A percentile compares a stretch with the other conserved stretches of the same genome.
Evolutionary conservation across 2,888 invertebrate species (phyloP).

Genomic region (Amitus sp.): DNA sequence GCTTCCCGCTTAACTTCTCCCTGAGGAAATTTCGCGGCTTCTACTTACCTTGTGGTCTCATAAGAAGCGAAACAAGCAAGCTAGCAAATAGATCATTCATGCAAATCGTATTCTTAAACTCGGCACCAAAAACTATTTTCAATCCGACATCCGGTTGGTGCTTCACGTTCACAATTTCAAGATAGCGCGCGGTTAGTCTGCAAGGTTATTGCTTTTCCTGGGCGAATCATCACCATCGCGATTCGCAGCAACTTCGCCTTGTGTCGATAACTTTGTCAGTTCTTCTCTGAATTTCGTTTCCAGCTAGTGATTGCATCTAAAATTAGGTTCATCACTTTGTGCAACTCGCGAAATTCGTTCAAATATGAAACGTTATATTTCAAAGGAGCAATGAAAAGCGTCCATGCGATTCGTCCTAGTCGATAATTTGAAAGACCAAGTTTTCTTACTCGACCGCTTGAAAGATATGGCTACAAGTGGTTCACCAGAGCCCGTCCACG

Average conservation of each 20-base stretch:
- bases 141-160: conserved; percentile 1
- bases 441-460: neutral
- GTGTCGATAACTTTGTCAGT: conserved; percentile 1
- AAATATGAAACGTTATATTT: neutral
- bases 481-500: conserved; percentile 22
- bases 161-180: neutral
- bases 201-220: too few relatives aligned
- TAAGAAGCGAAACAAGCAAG: conserved; percentile 1
- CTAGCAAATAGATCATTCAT: neutral
- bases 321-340: neutral
- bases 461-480: conserved; percentile 29
- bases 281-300: conserved; percentile 4
- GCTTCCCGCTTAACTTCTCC: too few relatives aligned
- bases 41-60: neutral
- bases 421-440: neutral
- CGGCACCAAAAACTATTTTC: conserved; percentile 4
- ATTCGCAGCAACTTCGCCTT: conserved; percentile 9
- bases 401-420: too few relatives aligned
- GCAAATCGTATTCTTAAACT: conserved; percentile 2
- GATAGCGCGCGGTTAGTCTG: neutral
- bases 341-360: neutral
- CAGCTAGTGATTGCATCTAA: neutral
- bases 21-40: conserved; percentile 4
- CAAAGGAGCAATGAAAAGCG: too few relatives aligned
- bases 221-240: conserved; percentile 9